Percentiles rank a stretch among this genome's conserved stretches.
phyloP scores from a whole-genome alignment of 1,140 invertebrate species.

The Orchestia grillus region DNA sequence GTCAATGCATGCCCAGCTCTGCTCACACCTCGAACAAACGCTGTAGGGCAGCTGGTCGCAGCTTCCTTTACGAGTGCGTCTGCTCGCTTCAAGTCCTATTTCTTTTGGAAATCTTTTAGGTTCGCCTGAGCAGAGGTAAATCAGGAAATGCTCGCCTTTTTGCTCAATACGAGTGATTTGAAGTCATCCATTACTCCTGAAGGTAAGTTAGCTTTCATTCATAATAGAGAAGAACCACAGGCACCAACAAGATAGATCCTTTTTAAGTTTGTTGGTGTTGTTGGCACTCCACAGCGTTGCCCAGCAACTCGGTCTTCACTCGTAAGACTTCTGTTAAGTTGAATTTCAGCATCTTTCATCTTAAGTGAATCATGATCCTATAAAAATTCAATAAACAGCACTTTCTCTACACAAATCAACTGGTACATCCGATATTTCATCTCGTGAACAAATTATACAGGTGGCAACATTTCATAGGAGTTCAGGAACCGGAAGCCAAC shows the following conservation, averaged over 20 bases:
- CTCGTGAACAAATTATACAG: not conserved
- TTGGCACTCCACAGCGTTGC: not conserved
- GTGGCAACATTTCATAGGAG: not conserved
- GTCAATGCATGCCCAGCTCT: not conserved
- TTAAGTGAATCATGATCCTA: not conserved
- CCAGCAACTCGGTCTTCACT: not conserved
- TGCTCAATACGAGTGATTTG: not conserved
- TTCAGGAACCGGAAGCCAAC: not conserved
- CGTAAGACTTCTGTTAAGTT: not conserved
- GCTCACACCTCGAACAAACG: not conserved
- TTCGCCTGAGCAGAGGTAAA: not conserved
- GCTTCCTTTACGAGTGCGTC: too few relatives aligned
- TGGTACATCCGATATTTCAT: not conserved
- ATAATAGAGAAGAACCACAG: not conserved
- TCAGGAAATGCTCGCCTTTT: not conserved
- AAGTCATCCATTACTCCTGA: not conserved
- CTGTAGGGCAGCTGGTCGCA: not conserved
- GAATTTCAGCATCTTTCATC: not conserved
- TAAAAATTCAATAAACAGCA: not conserved
- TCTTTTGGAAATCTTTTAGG: not conserved
- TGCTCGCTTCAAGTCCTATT: too few relatives aligned
- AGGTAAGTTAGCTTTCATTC: not conserved
- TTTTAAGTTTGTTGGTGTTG: not conserved
- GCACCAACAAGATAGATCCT: not conserved
- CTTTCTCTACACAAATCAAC: not conserved